A percentile compares a stretch with the other conserved stretches of the same genome.
Evolutionary conservation across 2,888 invertebrate genomes (phyloP).

Genomic region (Alsophila aescularia): DNA sequence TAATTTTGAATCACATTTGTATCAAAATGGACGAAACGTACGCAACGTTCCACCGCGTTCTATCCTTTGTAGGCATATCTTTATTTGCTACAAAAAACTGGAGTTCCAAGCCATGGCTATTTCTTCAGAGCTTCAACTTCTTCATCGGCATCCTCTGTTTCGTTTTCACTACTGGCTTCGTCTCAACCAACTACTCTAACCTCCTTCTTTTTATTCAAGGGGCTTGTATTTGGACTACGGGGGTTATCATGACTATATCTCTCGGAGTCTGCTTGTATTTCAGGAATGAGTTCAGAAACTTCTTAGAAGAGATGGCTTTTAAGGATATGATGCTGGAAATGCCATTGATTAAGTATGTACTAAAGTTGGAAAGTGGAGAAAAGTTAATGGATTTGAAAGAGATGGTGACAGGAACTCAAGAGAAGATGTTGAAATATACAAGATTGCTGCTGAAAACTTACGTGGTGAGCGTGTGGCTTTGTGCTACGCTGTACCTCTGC

Average conservation of each 20-base stretch:
- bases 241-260: conserved; percentile 69
- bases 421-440: conserved; percentile 57
- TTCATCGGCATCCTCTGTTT: conserved; percentile 61
- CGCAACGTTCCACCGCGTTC: conserved; percentile 57
- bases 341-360: conserved; percentile 57
- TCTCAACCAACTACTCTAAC: conserved; percentile 51
- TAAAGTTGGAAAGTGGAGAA: conserved; percentile 39
- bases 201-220: conserved; percentile 66
- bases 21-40: conserved; percentile 62
- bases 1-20: conserved; percentile 7
- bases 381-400: conserved; percentile 56
- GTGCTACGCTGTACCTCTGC: conserved; percentile 64
- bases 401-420: conserved; percentile 57
- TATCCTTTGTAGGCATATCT: conserved; percentile 64
- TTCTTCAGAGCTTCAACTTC: conserved; percentile 63
- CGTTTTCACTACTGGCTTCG: conserved; percentile 66
- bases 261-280: conserved; percentile 64
- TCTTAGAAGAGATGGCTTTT: conserved; percentile 66
- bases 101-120: conserved; percentile 58
- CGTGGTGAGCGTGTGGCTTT: conserved; percentile 56
- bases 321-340: conserved; percentile 61
- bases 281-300: conserved; percentile 57
- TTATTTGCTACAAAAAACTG: conserved; percentile 63
- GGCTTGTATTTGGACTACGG: conserved; percentile 74
- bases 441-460: conserved; percentile 60